Percentiles rank a stretch among this genome's conserved stretches.
Evolutionary conservation across 2,113 vertebrate genomes (phyloP).

Genomic region (Nestor notabilis): DNA sequence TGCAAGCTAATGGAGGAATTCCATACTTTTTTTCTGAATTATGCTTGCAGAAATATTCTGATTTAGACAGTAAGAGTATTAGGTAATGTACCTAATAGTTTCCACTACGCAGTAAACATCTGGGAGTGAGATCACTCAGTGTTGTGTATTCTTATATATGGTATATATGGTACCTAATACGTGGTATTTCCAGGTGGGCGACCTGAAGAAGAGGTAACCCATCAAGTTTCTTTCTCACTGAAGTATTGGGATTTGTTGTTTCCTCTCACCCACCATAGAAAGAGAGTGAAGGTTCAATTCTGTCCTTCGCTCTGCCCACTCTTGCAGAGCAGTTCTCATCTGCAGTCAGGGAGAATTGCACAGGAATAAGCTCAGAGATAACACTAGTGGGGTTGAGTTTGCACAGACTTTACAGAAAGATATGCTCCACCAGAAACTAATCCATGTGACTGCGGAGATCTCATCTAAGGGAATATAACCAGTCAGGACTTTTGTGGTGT

Average conservation of each 20-base stretch:
- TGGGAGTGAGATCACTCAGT: not conserved
- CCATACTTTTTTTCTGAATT: not conserved
- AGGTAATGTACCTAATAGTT: not conserved
- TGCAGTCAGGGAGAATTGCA: not conserved
- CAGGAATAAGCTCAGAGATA: not conserved
- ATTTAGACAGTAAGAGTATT: not conserved
- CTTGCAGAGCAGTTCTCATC: not conserved
- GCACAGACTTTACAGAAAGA: not conserved
- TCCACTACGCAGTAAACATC: not conserved
- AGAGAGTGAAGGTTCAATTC: not conserved
- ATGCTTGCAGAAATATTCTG: not conserved
- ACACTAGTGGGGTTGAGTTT: not conserved
- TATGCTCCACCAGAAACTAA: not conserved
- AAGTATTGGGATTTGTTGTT: not conserved
- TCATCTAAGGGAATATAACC: not conserved
- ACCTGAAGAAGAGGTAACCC: not conserved
- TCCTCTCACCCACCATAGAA: not conserved
- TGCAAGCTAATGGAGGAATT: not conserved
- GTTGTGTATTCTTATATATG: not conserved
- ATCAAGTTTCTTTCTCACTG: not conserved
- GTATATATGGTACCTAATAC: too few relatives aligned
- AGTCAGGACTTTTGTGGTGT: not conserved
- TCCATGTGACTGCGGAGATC: not conserved
- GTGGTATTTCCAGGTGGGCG: not conserved
- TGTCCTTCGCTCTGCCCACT: fast-evolving